Base-by-base conservation (phyloP, 2,888 invertebrate genomes). In the Hylaea fasciaria region DNA sequence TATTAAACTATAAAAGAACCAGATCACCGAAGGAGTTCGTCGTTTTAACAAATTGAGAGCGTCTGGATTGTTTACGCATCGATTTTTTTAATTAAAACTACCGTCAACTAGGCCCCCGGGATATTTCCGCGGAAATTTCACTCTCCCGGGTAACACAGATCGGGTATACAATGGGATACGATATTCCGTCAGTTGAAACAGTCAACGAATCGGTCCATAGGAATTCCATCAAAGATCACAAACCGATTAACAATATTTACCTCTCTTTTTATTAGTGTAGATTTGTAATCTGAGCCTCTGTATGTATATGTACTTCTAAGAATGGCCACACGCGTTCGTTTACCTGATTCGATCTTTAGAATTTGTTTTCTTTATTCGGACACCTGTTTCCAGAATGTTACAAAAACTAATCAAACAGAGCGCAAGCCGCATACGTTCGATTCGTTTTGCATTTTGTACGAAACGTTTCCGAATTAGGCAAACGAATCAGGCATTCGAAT, bases 11-110 rank as follows among this genome's bases (percentile, higher is more conserved):
- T 77, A 63, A 77, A 75, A 87, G 84, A 82, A 87, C 91, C 91
- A 88, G 86, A 87, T 89, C 89, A 91, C 90, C 91, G 80, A 82
- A 84, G 81, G 83, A 81, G 80, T 81, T 80, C 53, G 45, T 17
- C 12, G 47, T 65, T 69, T 62, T 64, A 70, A 77, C 77, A 77
- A 73, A 71, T 72, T 69, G 71, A 57, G 74, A 77, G 74, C 74
- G 72, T 71, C 54, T 52, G 62, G 52, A 48, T 45, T 54, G 4
- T 28, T 46, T 28, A 13, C 16, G 65, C 66, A 37, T 68, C 62
- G 62, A 57, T 68, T 46, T 61, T n/a, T 45, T 12, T 10, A 37
- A 37, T n/a, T 40, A 57, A 11, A 50, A 50, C 50, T 53, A 53
- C 37, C 11, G 41, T 22, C 39, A 29, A 35, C 47, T 10, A 16